Evolutionary conservation across 2,113 vertebrate genomes (phyloP), one percentile per base, ranked within the genome.

Genomic region (Embiotoca jacksoni): DNA sequence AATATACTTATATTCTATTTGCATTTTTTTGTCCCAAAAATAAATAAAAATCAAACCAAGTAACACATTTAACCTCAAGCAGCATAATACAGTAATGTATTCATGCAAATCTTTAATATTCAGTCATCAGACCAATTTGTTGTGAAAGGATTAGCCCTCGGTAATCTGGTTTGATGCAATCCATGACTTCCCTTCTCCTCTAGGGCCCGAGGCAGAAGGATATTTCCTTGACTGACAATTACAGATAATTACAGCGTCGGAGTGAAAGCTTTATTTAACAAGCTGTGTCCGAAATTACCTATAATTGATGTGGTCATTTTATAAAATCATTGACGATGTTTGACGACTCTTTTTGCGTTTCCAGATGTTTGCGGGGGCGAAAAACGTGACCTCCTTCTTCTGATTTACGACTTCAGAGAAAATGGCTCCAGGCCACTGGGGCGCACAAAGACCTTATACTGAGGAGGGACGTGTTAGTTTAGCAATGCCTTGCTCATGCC

Each of bases 171-270:
- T 65, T 60, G 68, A 78, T 75, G 83, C 69, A 59, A 77, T 80
- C 80, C 84, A 50, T 60, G 39, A 64, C 80, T 83, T 82, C 82
- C 63, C 58, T 62, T 67, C 46, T 73, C 72, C 57, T 55, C 35
- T 2, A 3, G 55, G 75, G 56, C 81, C 67, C 1, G 37, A 33
- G 65, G 83, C 68, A 55, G 75, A 60, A 44, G 67, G 63, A 82
- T 89, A 91, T 92, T 93, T 89, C 86, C 90, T 81, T 62, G 83
- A 92, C 94, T 90, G 91, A 93, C 93, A 95, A 96, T 95, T 95
- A 94, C 91, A 91, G 47, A 39, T 92, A 94, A 95, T 94, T 95
- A 94, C 92, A 83, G 82, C 39, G 84, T 89, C 90, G 60, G 80
- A 88, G 84, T 83, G 81, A 94, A 92, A 90, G 90, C 89, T 87